phyloP scores from a whole-genome alignment of 2,888 invertebrate genomes.

The Oxytorus armatus region DNA sequence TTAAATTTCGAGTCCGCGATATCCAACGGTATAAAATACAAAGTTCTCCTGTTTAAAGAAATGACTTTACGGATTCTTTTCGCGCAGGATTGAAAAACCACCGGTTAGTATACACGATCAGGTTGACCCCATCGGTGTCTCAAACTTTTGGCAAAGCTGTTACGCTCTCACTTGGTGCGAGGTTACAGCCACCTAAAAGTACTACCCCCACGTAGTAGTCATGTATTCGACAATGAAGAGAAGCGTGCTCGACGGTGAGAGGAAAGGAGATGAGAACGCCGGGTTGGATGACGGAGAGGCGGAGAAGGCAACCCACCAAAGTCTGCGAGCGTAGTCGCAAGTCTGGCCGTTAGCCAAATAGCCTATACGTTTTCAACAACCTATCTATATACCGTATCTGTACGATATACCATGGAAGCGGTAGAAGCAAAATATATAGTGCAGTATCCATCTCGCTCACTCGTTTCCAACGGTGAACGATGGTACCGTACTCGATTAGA shows the following conservation, averaged over 20 bases:
- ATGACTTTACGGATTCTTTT: constrained; percentile 10
- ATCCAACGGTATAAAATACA: too few species aligned
- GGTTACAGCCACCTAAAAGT: constrained; percentile 61
- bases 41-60: too few species aligned
- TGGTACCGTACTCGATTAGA: constrained; percentile 7
- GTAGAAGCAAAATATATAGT: constrained; percentile 6
- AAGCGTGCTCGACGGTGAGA: constrained; percentile 53
- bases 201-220: constrained; percentile 61
- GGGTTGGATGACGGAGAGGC: constrained; percentile 28
- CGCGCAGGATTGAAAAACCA: constrained; percentile 4
- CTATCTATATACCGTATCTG: constrained; percentile 52
- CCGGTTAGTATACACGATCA: not conserved
- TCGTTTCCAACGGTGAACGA: constrained; percentile 23
- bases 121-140: constrained; percentile 38
- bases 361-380: constrained; percentile 70
- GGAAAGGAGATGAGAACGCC: constrained; percentile 10
- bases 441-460: constrained; percentile 20
- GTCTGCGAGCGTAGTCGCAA: constrained; percentile 65
- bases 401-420: constrained; percentile 37
- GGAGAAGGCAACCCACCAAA: constrained; percentile 54
- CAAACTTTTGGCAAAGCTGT: constrained; percentile 41
- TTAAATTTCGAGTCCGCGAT: too few species aligned
- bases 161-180: constrained; percentile 34
- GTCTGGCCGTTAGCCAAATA: constrained; percentile 80
- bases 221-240: constrained; percentile 69